These are phyloP conservation scores for Orthonevra nobilis DNA, from an alignment of 2,888 invertebrate genomes.

Conservation along the genomic window DNA sequence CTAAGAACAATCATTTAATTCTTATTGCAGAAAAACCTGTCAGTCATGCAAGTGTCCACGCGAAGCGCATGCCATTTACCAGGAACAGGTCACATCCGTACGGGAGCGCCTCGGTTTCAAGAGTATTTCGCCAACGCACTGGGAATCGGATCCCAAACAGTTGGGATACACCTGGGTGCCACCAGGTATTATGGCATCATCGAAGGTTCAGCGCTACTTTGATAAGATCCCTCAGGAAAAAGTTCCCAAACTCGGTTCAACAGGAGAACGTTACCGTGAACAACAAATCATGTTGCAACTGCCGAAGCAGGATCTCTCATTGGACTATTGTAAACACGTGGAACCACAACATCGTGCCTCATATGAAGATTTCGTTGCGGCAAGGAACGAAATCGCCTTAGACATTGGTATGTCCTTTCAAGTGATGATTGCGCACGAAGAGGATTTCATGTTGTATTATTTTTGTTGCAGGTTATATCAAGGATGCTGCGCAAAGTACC, in stretches of 20 bases:
- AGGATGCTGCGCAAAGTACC: constrained; percentile 83
- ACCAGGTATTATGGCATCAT: constrained; percentile 78
- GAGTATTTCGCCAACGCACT: constrained; percentile 81
- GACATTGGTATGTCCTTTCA: constrained; percentile 94
- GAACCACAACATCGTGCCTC: constrained; percentile 88
- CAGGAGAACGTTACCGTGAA: constrained; percentile 90
- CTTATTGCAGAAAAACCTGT: constrained; percentile 91
- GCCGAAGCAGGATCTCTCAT: constrained; percentile 95
- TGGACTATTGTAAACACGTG: constrained; percentile 93
- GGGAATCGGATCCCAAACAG: constrained; percentile 83
- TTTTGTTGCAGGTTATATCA: constrained; percentile 82
- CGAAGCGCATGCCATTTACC: constrained; percentile 93
- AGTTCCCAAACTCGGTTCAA: constrained; percentile 87
- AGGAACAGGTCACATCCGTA: constrained; percentile 91
- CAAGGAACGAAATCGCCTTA: constrained; percentile 96
- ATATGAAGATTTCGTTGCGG: constrained; percentile 96
- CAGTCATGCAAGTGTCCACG: constrained; percentile 95
- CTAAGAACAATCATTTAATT: too few relatives aligned
- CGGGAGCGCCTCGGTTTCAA: constrained; percentile 86
- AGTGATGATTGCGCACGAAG: too few relatives aligned
- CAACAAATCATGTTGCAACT: constrained; percentile 92
- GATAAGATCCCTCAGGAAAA: constrained; percentile 91
- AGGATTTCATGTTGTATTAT: neutral
- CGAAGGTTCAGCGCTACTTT: constrained; percentile 90
- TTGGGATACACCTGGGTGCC: constrained; percentile 87